Evolutionary conservation across 1,140 invertebrate species (phyloP), one percentile per base, ranked within the genome.

Genomic region (Dendrolimus kikuchii): DNA sequence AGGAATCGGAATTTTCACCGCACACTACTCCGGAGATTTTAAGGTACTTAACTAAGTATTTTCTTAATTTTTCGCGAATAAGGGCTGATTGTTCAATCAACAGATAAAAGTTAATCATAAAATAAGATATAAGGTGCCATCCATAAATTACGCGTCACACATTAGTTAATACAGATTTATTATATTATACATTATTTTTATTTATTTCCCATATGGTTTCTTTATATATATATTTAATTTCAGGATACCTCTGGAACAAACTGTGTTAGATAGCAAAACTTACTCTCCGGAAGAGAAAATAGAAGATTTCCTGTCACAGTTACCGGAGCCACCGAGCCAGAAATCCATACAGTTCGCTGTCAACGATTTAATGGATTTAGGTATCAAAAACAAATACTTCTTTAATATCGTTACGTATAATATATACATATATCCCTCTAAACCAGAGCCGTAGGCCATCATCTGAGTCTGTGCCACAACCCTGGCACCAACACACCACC

Each of bases 301-400:
- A 1, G 62, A 69, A 40, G 62, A 75, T 40, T 92, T 92, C 72
- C 60, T 92, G 3, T 74, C 75, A 4, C 68, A 87, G 55, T 77
- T 92, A 38, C 86, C 89, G 2, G 85, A 92, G 54, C 87, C 90
- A n/a, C 92, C 92, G 0, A 72, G 54, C 36, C 10, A 53, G 3
- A 62, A 60, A 43, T 70, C 88, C 0, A 78, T 92, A 38, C 49
- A 61, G 6, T 64, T 76, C 38, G 90, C 91, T 4, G 78, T 92
- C 5, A 52, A 74, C 0, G 87, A 89, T 59, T 79, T 93, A 6
- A 74, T 87, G 7, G 67, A 87, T 51, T 68, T 92, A 39, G 89
- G 86, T 88, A 64, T 52, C 5, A 5, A 9, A 7, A 38, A 38
- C 23, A 23, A 3, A 23, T 23, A 23, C 3, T 23, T 23, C 23